These are phyloP conservation scores for Tolmerus cingulatus DNA, from an alignment of 2,888 invertebrate species.

Conservation along the genomic window DNA sequence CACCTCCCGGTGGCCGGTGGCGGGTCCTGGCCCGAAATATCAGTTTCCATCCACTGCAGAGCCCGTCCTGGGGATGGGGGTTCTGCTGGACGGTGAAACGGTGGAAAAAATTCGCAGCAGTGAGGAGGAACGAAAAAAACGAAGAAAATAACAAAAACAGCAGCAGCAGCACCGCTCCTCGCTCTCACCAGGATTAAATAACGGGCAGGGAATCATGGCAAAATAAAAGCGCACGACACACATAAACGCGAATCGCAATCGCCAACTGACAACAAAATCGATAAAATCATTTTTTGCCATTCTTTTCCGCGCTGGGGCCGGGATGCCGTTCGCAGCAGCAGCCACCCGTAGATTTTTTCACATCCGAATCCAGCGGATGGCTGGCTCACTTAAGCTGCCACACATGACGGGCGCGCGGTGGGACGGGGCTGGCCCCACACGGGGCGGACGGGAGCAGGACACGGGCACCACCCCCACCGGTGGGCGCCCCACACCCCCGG, in stretches of 20 bases:
- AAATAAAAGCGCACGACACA: conserved; percentile 36
- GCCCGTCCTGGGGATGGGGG: conserved; percentile 7
- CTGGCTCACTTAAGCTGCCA: conserved; percentile 22
- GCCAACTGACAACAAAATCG: conserved; percentile 51
- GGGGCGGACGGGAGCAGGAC: not conserved
- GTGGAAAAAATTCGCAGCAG: conserved; percentile 33
- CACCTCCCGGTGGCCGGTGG: not conserved
- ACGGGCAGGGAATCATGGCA: conserved; percentile 46
- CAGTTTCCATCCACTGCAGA: conserved; percentile 26
- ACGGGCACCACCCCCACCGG: conserved; percentile 1
- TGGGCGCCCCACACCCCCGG: conserved; percentile 20
- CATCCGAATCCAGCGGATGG: conserved; percentile 43
- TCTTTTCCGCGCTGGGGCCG: conserved; percentile 44
- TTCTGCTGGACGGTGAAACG: not conserved
- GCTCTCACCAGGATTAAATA: conserved; percentile 42
- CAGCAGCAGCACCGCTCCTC: conserved; percentile 2
- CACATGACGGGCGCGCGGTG: not conserved
- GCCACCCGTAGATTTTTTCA: conserved; percentile 27
- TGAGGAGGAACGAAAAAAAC: conserved; percentile 16
- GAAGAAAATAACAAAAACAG: not conserved
- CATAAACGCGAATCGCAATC: conserved; percentile 50
- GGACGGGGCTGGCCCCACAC: not conserved
- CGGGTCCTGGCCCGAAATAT: conserved; percentile 10
- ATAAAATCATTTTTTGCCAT: conserved; percentile 50
- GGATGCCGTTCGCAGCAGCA: not conserved